Conservation (phyloP, 2,797 vertebrate genomes). For the Sebastes vulpes region DNA sequence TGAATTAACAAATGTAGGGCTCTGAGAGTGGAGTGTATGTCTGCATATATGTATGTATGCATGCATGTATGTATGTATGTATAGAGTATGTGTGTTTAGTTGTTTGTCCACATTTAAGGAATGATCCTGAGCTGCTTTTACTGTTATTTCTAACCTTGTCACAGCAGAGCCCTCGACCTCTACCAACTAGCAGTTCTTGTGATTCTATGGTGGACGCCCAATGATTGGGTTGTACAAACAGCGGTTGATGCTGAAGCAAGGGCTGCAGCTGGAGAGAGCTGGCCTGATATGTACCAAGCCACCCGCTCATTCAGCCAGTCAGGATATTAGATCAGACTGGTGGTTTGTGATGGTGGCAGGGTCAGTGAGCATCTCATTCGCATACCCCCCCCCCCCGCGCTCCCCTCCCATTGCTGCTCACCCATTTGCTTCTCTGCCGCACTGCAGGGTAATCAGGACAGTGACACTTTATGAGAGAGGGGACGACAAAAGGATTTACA, state of each 20-base stretch:
- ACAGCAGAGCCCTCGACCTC: neutral
- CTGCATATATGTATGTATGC: neutral
- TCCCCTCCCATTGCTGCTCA: conserved; percentile 59
- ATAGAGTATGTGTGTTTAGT: neutral
- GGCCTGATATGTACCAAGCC: conserved; percentile 62
- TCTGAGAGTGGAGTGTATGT: neutral
- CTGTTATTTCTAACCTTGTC: conserved; percentile 4
- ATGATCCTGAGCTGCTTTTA: conserved; percentile 6
- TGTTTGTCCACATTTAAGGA: neutral
- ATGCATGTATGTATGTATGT: neutral
- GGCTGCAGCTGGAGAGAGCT: conserved; percentile 49
- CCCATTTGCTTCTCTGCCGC: conserved; percentile 73
- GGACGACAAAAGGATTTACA: conserved; percentile 82
- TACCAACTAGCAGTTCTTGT: neutral
- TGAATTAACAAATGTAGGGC: conserved; percentile 35
- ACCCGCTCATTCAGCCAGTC: conserved; percentile 72
- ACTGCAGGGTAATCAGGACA: conserved; percentile 86
- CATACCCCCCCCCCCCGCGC: conserved; percentile 30
- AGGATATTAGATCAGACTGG: conserved; percentile 86
- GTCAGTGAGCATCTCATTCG: conserved; percentile 87
- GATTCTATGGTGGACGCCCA: conserved; percentile 15
- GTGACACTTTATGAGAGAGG: conserved; percentile 82
- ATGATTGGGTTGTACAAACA: conserved; percentile 18
- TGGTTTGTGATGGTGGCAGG: conserved; percentile 82
- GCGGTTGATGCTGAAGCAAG: conserved; percentile 46